A percentile compares a stretch with the other conserved stretches of the same genome.
Conservation (phyloP, 2,888 invertebrate species). For the Scaptomyza parva region DNA sequence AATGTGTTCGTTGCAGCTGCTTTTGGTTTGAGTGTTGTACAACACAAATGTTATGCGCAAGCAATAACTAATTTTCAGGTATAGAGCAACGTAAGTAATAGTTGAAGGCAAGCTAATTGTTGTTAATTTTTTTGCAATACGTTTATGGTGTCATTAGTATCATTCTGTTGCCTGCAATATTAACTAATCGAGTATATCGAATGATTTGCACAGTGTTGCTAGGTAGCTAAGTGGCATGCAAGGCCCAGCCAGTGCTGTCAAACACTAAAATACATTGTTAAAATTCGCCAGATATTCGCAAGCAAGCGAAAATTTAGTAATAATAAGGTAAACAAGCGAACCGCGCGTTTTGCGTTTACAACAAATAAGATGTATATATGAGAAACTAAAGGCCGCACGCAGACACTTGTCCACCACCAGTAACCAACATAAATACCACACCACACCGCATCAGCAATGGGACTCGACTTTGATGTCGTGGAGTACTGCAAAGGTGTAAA, state of each 20-base stretch:
- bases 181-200: constrained; percentile 53
- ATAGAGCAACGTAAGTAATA: too few relatives aligned
- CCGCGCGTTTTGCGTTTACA: constrained; percentile 58
- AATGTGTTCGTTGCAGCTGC: constrained; percentile 58
- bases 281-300: constrained; percentile 71
- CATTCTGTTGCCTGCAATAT: constrained; percentile 13
- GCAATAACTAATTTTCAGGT: background rate
- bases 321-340: constrained; percentile 60
- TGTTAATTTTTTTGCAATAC: background rate
- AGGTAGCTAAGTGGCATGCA: constrained; percentile 46
- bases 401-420: constrained; percentile 53
- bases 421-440: constrained; percentile 46
- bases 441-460: constrained; percentile 86
- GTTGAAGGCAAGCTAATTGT: background rate
- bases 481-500: constrained; percentile 93
- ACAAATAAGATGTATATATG: constrained; percentile 68
- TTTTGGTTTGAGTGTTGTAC: constrained; percentile 39
- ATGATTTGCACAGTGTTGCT: constrained; percentile 43
- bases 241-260: constrained; percentile 48
- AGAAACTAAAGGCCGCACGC: constrained; percentile 39
- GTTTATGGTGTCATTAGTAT: background rate
- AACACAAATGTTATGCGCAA: constrained; percentile 1
- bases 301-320: constrained; percentile 69
- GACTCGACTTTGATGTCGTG: constrained; percentile 93
- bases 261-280: constrained; percentile 69